Evolutionary conservation across 2,113 vertebrate species (phyloP).

Genomic region (Equus przewalskii): DNA sequence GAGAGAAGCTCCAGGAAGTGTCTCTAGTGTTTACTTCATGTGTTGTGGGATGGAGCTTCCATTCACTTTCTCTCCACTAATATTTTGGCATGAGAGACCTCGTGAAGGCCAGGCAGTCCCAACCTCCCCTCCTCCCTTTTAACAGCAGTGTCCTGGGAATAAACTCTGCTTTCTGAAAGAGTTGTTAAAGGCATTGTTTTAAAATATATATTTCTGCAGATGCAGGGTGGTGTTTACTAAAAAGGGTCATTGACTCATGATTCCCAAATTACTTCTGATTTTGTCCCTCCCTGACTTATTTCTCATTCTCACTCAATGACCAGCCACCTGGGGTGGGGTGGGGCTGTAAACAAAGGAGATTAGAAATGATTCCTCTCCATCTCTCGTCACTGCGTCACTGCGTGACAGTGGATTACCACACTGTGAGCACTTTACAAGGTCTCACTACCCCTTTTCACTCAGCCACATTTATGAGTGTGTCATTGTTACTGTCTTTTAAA

Average conservation of each 20-base stretch:
- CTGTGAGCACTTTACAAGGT: neutral
- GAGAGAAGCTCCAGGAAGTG: neutral
- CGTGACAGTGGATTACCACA: neutral
- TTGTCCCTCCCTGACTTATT: neutral
- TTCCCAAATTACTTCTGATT: neutral
- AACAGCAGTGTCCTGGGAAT: neutral
- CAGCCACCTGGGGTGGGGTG: neutral
- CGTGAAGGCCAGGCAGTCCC: neutral
- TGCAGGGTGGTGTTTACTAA: neutral
- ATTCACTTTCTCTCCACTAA: neutral
- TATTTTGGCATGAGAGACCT: neutral
- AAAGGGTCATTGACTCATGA: neutral
- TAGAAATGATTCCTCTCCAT: neutral
- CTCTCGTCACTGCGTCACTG: neutral
- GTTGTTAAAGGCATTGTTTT: neutral
- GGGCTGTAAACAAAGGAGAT: neutral
- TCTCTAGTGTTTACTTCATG: neutral
- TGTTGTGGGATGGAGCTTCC: neutral
- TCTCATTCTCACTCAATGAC: neutral
- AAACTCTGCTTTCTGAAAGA: constrained; percentile 11
- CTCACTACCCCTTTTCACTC: neutral
- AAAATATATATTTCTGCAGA: constrained; percentile 12
- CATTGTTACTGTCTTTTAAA: neutral
- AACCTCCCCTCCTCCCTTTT: fast-evolving
- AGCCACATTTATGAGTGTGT: neutral